phyloP scores from a whole-genome alignment of 2,113 vertebrate species.

The Aegithalos caudatus region DNA sequence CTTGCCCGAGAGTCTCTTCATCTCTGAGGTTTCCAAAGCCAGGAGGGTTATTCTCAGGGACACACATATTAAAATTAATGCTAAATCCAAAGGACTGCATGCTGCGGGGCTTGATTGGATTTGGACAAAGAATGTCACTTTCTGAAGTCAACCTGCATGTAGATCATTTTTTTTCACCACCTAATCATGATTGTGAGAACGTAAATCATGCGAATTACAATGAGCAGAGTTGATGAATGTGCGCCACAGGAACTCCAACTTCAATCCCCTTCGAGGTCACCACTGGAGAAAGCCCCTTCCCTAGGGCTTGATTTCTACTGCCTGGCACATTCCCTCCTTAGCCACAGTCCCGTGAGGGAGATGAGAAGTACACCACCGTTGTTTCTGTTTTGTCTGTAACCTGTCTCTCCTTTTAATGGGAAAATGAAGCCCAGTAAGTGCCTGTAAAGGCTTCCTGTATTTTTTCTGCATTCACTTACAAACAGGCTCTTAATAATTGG shows the following conservation, averaged over 20 bases:
- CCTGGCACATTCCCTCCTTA: not conserved
- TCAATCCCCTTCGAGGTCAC: not conserved
- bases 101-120: conserved; percentile 16
- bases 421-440: not conserved
- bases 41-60: conserved; percentile 17
- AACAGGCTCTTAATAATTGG: not conserved
- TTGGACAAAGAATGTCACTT: conserved; percentile 34
- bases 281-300: not conserved
- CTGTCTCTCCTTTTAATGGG: not conserved
- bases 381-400: not conserved
- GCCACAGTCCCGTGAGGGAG: not conserved
- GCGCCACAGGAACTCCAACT: not conserved
- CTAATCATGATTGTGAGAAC: conserved; percentile 43
- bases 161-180: not conserved
- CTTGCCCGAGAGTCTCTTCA: not conserved
- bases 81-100: conserved; percentile 33
- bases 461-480: not conserved
- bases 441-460: not conserved
- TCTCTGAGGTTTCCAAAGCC: not conserved
- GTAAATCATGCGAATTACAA: conserved; percentile 31
- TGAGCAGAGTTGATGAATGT: not conserved
- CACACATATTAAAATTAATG: not conserved
- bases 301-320: not conserved
- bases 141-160: not conserved
- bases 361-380: not conserved